Evolutionary conservation across 2,797 vertebrate genomes (phyloP).

Genomic region (Diplodus puntazzo): DNA sequence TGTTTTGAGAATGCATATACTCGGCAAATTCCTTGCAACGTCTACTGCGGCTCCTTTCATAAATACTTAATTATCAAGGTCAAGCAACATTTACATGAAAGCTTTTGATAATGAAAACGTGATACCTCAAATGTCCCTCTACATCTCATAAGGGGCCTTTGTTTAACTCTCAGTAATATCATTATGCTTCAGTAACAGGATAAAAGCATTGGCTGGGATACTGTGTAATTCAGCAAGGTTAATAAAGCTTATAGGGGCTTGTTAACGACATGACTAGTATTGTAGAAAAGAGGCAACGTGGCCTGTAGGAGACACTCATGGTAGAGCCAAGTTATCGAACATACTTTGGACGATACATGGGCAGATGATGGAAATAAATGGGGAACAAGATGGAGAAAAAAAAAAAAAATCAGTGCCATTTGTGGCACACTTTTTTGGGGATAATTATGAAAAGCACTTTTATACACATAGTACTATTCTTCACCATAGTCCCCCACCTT

Average conservation of each 20-base stretch:
- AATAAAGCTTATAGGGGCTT: conserved; percentile 45
- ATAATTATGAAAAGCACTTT: conserved; percentile 79
- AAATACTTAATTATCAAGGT: conserved; percentile 61
- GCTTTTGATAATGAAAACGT: conserved; percentile 58
- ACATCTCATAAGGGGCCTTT: conserved; percentile 33
- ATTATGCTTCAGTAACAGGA: conserved; percentile 58
- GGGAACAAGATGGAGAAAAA: conserved; percentile 13
- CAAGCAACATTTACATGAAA: conserved; percentile 61
- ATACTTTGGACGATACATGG: conserved; percentile 37
- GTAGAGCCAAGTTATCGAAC: conserved; percentile 40
- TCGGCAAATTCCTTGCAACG: conserved; percentile 37
- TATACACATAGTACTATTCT: conserved; percentile 74
- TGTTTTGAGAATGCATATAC: conserved; percentile 35
- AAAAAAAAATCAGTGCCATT: conserved; percentile 36
- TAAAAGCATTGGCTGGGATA: conserved; percentile 46
- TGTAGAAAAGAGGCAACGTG: conserved; percentile 32
- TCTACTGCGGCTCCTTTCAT: conserved; percentile 47
- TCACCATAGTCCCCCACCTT: conserved; percentile 62
- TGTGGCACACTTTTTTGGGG: conserved; percentile 49
- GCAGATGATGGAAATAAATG: conserved; percentile 51
- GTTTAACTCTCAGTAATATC: conserved; percentile 41
- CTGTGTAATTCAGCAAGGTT: conserved; percentile 46
- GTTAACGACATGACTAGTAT: conserved; percentile 44
- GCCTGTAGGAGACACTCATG: conserved; percentile 38
- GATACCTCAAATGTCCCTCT: conserved; percentile 37